Conservation (phyloP, 2,888 invertebrate genomes). For the Bellardia pandia region DNA sequence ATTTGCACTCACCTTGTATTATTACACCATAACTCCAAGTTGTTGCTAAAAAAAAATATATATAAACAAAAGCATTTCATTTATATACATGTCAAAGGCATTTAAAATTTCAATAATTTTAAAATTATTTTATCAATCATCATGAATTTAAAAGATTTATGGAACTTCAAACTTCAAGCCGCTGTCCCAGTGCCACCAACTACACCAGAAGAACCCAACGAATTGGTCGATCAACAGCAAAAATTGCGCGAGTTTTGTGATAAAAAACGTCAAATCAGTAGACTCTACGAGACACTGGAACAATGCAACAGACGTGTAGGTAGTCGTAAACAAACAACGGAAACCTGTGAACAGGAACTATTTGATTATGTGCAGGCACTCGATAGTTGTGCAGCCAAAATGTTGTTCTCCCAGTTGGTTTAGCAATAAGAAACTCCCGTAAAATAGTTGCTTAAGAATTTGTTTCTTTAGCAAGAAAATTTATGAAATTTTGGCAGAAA, state of each 20-base stretch:
- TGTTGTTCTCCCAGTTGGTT: slow-evolving; percentile 85
- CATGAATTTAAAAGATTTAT: slow-evolving; percentile 22
- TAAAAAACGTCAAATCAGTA: not conserved
- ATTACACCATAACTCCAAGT: no score
- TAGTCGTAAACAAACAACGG: slow-evolving; percentile 90
- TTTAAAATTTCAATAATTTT: not conserved
- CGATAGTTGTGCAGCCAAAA: slow-evolving; percentile 93
- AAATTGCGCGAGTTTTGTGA: slow-evolving; percentile 23
- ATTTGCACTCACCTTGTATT: no score
- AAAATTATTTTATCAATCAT: not conserved
- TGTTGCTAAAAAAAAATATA: no score
- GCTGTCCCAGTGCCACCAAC: not conserved
- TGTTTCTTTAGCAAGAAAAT: not conserved
- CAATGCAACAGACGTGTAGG: slow-evolving; percentile 94
- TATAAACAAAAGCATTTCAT: not conserved
- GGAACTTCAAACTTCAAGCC: not conserved
- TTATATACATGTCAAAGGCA: not conserved
- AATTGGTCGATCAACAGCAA: slow-evolving; percentile 26
- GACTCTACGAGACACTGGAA: slow-evolving; percentile 80
- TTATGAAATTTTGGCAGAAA: not conserved
- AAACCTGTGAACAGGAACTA: slow-evolving; percentile 95
- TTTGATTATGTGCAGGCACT: slow-evolving; percentile 94
- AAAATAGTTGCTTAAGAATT: not conserved
- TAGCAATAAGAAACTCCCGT: slow-evolving; percentile 2
- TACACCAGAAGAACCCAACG: not conserved